Evolutionary conservation across 2,797 vertebrate species (phyloP), one percentile per base, ranked within the genome.

Genomic region (Cyclopterus lumpus): DNA sequence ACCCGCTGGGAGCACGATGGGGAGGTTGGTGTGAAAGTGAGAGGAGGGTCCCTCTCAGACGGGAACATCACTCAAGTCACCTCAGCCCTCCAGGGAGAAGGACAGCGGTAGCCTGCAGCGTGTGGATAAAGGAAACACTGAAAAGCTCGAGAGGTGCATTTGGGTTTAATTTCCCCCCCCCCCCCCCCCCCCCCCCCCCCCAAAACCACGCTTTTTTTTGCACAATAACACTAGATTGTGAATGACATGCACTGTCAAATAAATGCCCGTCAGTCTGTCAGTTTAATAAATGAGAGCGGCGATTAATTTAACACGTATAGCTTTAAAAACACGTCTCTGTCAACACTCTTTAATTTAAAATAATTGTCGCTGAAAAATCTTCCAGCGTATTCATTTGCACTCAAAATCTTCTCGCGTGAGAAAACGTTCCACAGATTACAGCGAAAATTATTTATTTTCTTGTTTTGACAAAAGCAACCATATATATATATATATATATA

Each of bases 1-100:
- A 84, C 89, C 91, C 89, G 66, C 74, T 80, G 89, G 89, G 91
- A 91, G 90, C 71, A 0, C 34, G 49, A 65, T 10, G 58, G 80
- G 81, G 79, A 82, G 82, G 83, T 70, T 84, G 78, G 87, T 87
- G 91, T 89, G 86, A 86, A 91, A 89, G 84, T 75, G 88, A 87
- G 86, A 88, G 79, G 86, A 88, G 79, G 73, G 55, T 40, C 16
- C 34, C 78, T 68, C 79, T 75, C 57, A 67, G 81, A 82, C 9
- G 40, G 79, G 69, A 80, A 81, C 88, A 90, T 91, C 86, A 72
- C 86, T 91, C 88, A 89, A 70, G 82, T 85, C 91, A 88, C 81
- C 80, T 81, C 73, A 38, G 80, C 44, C 74, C 89, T 79, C 76
- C 26, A 3, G 55, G 77, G 60, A 61, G 34, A 54, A 81, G 70